Evolutionary conservation across 1,140 invertebrate species (phyloP).

Genomic region (Trachymyrmex septentrionalis): DNA sequence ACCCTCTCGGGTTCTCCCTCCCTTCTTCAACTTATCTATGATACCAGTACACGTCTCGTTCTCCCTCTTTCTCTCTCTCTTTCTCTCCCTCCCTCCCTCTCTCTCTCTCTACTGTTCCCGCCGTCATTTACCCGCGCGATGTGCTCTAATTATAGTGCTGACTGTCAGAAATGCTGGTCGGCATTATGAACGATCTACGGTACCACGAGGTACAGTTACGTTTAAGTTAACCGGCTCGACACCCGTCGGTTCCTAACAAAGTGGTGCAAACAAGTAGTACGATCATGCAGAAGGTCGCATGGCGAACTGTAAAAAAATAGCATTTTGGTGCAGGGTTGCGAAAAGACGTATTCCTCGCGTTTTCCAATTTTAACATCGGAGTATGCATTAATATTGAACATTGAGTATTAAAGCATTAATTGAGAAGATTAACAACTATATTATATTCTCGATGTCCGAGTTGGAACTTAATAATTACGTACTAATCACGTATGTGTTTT

Average conservation of each 20-base stretch:
- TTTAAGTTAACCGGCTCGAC: constrained; percentile 65
- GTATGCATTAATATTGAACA: not conserved
- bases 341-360: no score
- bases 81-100: not conserved
- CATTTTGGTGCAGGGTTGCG: not conserved
- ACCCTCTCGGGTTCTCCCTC: not conserved
- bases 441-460: not conserved
- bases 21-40: not conserved
- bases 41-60: constrained; percentile 16
- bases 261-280: constrained; percentile 30
- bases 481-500: not conserved
- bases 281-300: not conserved
- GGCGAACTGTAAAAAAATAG: not conserved
- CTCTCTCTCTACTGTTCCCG: not conserved
- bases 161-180: constrained; percentile 75
- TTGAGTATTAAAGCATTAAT: not conserved
- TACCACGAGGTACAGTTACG: constrained; percentile 72
- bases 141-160: constrained; percentile 75
- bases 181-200: constrained; percentile 73
- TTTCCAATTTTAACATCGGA: not conserved
- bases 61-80: not conserved
- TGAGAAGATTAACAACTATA: not conserved
- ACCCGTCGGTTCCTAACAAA: constrained; percentile 30
- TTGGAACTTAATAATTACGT: not conserved
- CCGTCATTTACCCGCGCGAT: constrained; percentile 63